Percentiles rank a stretch among this genome's conserved stretches.
phyloP scores from a whole-genome alignment of 2,113 vertebrate species.

The Ameiurus melas region DNA sequence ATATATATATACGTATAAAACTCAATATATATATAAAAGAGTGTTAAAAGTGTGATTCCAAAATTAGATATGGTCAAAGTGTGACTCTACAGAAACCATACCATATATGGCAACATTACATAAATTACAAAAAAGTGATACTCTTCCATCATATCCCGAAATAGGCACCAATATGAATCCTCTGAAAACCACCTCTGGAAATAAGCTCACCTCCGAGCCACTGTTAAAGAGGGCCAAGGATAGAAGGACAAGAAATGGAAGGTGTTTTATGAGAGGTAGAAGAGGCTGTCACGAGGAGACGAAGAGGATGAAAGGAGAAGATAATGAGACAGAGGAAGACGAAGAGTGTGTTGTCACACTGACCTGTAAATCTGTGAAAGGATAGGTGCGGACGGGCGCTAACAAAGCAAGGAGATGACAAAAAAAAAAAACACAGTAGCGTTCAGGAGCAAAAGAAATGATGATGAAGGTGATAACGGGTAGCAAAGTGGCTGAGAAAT shows the following conservation, averaged over 20 bases:
- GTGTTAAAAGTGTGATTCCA: too few species aligned
- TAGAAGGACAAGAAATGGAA: not conserved
- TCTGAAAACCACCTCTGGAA: not conserved
- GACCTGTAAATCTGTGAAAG: slow-evolving; percentile 21
- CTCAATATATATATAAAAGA: not conserved
- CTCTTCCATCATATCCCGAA: not conserved
- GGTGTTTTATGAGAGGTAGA: not conserved
- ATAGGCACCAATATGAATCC: not conserved
- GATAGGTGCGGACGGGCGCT: not conserved
- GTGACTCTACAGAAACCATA: not conserved
- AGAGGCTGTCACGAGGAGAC: not conserved
- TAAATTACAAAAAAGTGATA: not conserved
- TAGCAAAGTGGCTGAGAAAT: not conserved
- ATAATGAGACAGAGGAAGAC: slow-evolving; percentile 18
- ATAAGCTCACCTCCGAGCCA: not conserved
- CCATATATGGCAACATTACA: not conserved
- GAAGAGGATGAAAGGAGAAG: slow-evolving; percentile 11
- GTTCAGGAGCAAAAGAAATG: not conserved
- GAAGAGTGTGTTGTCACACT: slow-evolving; percentile 7
- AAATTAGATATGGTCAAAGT: not conserved
- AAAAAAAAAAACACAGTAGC: not conserved
- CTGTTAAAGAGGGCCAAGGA: not conserved
- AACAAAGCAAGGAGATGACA: not conserved
- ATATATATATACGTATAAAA: too few species aligned
- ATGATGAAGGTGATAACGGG: not conserved